These are phyloP conservation scores for Cyclura pinguis DNA, from an alignment of 2,797 vertebrate genomes.

Conservation along the genomic window DNA sequence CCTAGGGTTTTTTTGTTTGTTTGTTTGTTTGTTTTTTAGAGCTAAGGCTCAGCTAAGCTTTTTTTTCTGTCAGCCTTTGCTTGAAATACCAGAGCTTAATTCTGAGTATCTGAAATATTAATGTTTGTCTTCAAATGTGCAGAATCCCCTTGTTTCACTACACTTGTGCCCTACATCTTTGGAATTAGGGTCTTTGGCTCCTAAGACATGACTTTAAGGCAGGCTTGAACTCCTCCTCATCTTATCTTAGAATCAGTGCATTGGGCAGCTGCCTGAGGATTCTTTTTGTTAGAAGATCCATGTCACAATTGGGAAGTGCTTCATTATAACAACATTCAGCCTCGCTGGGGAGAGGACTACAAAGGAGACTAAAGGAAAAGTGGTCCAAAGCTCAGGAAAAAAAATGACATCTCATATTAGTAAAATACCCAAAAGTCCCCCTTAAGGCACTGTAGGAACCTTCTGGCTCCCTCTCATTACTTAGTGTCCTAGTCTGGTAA, in stretches of 20 bases:
- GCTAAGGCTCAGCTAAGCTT: background rate
- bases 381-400: background rate
- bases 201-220: background rate
- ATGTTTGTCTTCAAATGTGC: background rate
- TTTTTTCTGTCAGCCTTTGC: background rate
- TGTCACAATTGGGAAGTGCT: background rate
- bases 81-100: background rate
- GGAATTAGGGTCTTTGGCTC: background rate
- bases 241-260: background rate
- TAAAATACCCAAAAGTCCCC: background rate
- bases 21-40: background rate
- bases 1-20: background rate
- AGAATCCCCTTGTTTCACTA: background rate
- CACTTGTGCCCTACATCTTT: background rate
- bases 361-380: background rate
- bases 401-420: too few species aligned
- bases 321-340: background rate
- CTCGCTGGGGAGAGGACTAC: background rate
- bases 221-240: background rate
- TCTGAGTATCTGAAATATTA: background rate
- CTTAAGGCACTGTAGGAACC: background rate
- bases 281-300: background rate
- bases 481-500: background rate
- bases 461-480: too few species aligned
- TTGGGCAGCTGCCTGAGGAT: background rate